Base-by-base conservation (phyloP, 1,140 invertebrate genomes). In the Piezodorus guildinii region DNA sequence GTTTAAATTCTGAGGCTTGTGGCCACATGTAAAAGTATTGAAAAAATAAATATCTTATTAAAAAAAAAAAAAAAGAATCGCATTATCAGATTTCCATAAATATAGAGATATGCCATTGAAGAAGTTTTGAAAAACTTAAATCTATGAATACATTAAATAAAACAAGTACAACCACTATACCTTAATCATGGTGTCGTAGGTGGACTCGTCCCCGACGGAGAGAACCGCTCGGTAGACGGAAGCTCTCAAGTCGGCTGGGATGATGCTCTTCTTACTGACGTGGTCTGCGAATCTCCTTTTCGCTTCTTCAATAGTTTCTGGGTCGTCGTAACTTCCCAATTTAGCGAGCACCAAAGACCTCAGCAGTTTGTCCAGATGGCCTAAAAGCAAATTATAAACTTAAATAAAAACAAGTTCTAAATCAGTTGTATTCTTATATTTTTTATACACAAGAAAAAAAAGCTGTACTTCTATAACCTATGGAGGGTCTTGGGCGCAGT, bases 221-320 rank as follows among this genome's bases (percentile, higher is more conserved):
- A 94, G 77, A 16, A 90, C 89, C 9, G 88, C 88, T 70, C 85
- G 83, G 75, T 96, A 98, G 68, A 96, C 93, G 52, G 88, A 81
- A 62, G 81, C 81, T 43, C 94, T 82, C 46, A 98, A 76, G 79
- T 98, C 94, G 4, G 94, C 91, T n/a, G 88, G 81, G 63, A 98
- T 77, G 1, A 77, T 71, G n/a, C 75, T 72, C 63, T 75, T 76
- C 27, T 83, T 83, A 63, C 76, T 75, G 3, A 81, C 72, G 74
- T 94, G 90, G 21, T 74, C 76, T 51, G 81, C 78, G 75, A 96
- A 93, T 56, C 86, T 81, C 62, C 72, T 78, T 64, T 83, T 81
- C 0, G 92, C 91, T 72, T 94, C 87, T 9, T 79, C 77, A 16
- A 94, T 83, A 0, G 86, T 85, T 0, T 81, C 79, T 12, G 83